Base-by-base conservation (phyloP, 2,797 vertebrate genomes). In the Antennarius maculatus region DNA sequence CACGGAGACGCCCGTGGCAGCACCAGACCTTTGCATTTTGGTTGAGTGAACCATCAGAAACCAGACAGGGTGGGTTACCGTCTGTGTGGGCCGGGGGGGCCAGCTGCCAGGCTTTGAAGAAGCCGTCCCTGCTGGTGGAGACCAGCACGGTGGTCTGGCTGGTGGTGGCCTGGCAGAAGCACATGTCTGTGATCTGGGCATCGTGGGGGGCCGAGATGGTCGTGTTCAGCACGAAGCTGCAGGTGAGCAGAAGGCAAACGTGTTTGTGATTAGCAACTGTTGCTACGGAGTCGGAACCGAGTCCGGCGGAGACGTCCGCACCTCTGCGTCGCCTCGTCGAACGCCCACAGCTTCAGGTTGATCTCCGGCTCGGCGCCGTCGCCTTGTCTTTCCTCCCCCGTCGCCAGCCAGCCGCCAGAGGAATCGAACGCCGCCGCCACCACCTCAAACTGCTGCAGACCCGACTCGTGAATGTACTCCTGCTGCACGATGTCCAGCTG, bases 401-500 rank as follows among this genome's bases (percentile, higher is more conserved):
- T 99, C 12, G 96, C 97, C 55, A 99, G 83, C 95, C 97, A 98
- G 64, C 75, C 80, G 3, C 97, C 96, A 0, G 9, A 71, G 1
- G 76, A 45, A 3, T 93, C 89, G 37, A 99, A 96, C 0, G 92
- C 94, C 0, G 95, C 95, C 76, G 92, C 94, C 13, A 93, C 94
- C 76, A 99, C 90, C 61, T 97, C 94, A 1, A 93, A 87, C 85
- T 98, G 97, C 61, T 92, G 81, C 80, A 98, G 89, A 1, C 94
- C 95, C 0, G 71, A 70, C 81, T 99, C 90, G 2, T 95, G 88
- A 61, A 99, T 94, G 80, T 94, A 95, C 68, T 99, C 96, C 69
- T 97, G 96, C 83, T 99, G 97, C 73, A 97, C 94, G 0, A 99
- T 96, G 86, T 99, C 98, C 85, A 99, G 82, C 98, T 99, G 91